Conservation (phyloP, 2,113 vertebrate species). For the Empidonax traillii region DNA sequence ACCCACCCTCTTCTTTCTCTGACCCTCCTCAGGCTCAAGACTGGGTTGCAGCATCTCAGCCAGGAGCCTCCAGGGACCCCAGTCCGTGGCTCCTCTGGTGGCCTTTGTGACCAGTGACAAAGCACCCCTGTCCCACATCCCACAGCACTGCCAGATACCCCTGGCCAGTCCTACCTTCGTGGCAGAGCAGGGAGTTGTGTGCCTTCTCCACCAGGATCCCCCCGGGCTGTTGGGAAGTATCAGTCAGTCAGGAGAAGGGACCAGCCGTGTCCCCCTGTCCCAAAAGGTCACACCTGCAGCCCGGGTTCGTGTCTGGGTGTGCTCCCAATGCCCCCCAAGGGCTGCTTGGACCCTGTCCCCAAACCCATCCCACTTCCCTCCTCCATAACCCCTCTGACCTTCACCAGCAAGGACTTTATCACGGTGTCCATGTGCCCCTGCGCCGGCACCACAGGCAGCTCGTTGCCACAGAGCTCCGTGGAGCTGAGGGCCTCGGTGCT, state of each 20-base stretch:
- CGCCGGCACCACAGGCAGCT: neutral
- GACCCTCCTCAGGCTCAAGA: neutral
- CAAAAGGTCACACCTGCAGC: neutral
- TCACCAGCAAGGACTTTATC: slow-evolving; percentile 53
- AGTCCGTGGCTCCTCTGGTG: neutral
- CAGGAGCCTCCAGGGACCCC: neutral
- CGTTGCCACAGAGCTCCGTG: neutral
- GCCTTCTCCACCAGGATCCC: slow-evolving; percentile 57
- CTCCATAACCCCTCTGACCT: neutral
- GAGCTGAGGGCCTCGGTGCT: slow-evolving; percentile 18
- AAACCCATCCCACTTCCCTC: neutral
- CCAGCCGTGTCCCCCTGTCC: neutral
- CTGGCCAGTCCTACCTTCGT: neutral
- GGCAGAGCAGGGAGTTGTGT: slow-evolving; percentile 52
- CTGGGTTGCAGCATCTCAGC: neutral
- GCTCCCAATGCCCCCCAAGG: neutral
- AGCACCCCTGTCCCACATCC: neutral
- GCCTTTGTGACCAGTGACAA: neutral
- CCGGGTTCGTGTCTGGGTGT: rapidly evolving
- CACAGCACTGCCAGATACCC: rapidly evolving
- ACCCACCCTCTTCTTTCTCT: neutral
- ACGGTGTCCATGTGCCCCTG: neutral
- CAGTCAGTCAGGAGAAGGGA: neutral
- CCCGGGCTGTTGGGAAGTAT: neutral
- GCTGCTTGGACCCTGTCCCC: neutral